These are phyloP conservation scores for Thalassoma bifasciatum DNA, from an alignment of 2,113 vertebrate species.

Conservation along the genomic window DNA sequence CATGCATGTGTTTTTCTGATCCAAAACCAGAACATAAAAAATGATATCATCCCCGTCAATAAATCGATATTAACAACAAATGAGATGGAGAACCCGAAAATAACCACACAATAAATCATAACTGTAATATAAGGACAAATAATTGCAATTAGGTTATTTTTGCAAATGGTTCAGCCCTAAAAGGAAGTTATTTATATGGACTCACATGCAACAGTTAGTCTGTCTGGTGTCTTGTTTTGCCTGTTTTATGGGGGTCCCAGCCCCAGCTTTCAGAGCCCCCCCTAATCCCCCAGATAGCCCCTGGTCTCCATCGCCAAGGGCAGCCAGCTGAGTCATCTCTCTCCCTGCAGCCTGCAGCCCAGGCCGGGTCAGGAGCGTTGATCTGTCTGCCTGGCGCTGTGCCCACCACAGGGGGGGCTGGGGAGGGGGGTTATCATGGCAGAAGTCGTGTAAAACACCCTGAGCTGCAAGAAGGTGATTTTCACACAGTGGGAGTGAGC, in stretches of 20 bases:
- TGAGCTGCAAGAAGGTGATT: conserved; percentile 1
- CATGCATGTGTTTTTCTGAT: too few species aligned
- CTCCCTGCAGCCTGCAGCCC: conserved; percentile 20
- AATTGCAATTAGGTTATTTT: too few species aligned
- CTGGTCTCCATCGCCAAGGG: conserved; percentile 47
- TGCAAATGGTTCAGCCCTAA: too few species aligned
- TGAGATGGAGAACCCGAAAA: too few species aligned
- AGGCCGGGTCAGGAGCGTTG: conserved; percentile 50
- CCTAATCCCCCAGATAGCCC: conserved; percentile 63
- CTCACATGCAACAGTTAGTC: not conserved
- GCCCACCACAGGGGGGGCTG: conserved; percentile 38
- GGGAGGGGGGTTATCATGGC: conserved; percentile 13
- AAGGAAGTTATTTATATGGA: too few species aligned
- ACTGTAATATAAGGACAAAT: too few species aligned
- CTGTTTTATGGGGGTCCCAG: conserved; percentile 15
- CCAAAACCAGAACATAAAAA: too few species aligned
- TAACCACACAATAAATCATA: too few species aligned
- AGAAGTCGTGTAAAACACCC: not conserved
- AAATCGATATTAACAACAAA: too few species aligned
- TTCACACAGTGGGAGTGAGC: conserved; percentile 11
- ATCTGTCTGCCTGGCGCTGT: conserved; percentile 71
- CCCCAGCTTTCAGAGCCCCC: conserved; percentile 23
- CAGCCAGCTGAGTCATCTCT: conserved; percentile 70
- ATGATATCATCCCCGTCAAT: too few species aligned
- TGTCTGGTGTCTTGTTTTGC: conserved; percentile 20